These are phyloP conservation scores for Magallana gigas DNA, from an alignment of 1,140 invertebrate species.

Conservation along the genomic window DNA sequence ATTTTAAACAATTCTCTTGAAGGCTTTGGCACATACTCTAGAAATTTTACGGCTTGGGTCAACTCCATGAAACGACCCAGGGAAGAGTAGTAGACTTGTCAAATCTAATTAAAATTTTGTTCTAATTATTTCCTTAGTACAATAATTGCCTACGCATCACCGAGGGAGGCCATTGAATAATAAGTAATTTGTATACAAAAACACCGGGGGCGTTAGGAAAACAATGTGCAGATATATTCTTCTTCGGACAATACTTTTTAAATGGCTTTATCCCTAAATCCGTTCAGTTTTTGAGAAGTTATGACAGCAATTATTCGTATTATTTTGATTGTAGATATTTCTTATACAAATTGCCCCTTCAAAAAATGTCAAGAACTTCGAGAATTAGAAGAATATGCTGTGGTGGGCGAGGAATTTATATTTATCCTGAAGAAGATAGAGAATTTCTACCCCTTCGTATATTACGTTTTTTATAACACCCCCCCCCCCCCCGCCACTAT, in stretches of 20 bases:
- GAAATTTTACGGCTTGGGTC: conserved; percentile 4
- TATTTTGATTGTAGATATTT: conserved; percentile 20
- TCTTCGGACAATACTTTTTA: neutral
- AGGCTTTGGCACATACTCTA: neutral
- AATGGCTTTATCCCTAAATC: neutral
- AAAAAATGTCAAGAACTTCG: conserved; percentile 1
- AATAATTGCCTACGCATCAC: conserved; percentile 7
- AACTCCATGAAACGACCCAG: neutral
- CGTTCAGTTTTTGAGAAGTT: neutral
- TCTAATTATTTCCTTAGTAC: neutral
- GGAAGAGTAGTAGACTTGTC: neutral
- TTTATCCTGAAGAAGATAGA: too few relatives aligned
- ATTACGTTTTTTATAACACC: too few relatives aligned
- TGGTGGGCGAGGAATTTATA: neutral
- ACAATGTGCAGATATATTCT: conserved; percentile 1
- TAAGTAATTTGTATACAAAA: conserved; percentile 18
- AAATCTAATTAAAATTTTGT: conserved; percentile 24
- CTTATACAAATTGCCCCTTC: neutral
- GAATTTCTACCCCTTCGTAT: too few relatives aligned
- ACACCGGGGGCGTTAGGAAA: neutral
- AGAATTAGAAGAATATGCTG: neutral
- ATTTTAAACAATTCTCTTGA: neutral
- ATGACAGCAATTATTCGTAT: neutral
- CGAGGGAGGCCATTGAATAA: neutral
- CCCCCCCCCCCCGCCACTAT: too few relatives aligned